Evolutionary conservation across 2,797 vertebrate species (phyloP), one percentile per base, ranked within the genome.

Genomic region (Pseudotriccus pelzelni): DNA sequence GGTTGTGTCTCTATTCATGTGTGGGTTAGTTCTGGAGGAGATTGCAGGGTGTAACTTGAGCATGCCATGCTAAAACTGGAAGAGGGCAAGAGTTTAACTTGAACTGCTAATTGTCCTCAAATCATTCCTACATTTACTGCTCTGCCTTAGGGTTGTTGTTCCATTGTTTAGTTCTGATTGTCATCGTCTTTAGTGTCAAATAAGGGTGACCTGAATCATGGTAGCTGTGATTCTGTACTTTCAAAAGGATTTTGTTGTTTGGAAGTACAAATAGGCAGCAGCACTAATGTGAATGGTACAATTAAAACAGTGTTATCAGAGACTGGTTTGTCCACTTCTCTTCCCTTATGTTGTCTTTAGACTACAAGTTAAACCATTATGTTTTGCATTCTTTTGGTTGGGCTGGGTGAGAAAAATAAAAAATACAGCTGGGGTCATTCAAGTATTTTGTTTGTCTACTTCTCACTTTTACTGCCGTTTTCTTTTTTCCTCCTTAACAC

Each of bases 111-210:
- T 58, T 73, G 39, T 67, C 39, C 12, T 28, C 15, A 37, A 64
- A 52, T 52, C 34, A 41, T 19, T n/a, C 0, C 0, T 36, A 7
- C 8, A 0, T 39, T 82, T 58, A 12, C 43, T 34, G 14, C 36
- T 70, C 17, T 80, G 9, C 3, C 0, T 19, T 58, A 47, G 12
- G 28, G 13, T 7, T 41, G 15, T 77, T 15, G 17, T 27, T 74
- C 22, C 0, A 0, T 28, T 77, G 21, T 73, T 53, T 32, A 50
- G 23, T 84, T 91, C 37, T 58, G 24, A 62, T 50, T 2, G 0
- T 84, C 27, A 24, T 36, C 10, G 5, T 64, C 64, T 73, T 79
- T 60, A 82, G 36, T 47, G 43, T 81, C 32, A 73, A 25, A 41
- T 39, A 67, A 53, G 44, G 39, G 32, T 66, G 20, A 80, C 32